A percentile compares a stretch with the other conserved stretches of the same genome.
phyloP scores from a whole-genome alignment of 2,113 vertebrate genomes.

The Gasterosteus nipponicus region DNA sequence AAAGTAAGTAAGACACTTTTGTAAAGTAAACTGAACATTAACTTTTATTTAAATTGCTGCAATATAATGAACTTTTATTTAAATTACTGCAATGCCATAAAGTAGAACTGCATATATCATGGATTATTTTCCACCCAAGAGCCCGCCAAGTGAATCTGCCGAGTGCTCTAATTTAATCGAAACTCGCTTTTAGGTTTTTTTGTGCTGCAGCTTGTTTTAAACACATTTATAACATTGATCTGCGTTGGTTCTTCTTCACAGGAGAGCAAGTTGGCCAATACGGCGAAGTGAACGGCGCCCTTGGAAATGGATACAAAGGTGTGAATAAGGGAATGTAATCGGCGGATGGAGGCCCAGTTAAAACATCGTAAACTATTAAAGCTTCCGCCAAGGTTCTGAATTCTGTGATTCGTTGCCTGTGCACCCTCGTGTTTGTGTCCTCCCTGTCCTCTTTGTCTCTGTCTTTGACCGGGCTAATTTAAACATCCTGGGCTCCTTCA shows the following conservation, averaged over 20 bases:
- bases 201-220: not conserved
- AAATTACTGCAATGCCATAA: not conserved
- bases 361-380: not conserved
- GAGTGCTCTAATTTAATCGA: not conserved
- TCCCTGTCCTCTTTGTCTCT: not conserved
- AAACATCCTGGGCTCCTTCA: constrained; percentile 24
- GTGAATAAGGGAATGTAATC: constrained; percentile 2
- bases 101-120: constrained; percentile 38
- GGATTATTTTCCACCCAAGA: constrained; percentile 19
- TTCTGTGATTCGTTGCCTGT: not conserved
- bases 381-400: not conserved
- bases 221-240: constrained; percentile 14
- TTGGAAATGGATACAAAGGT: constrained; percentile 81
- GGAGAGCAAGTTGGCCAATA: constrained; percentile 77
- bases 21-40: not conserved
- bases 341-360: not conserved
- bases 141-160: not conserved
- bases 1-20: not conserved
- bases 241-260: constrained; percentile 36
- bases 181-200: constrained; percentile 7
- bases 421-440: not conserved
- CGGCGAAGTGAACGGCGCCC: constrained; percentile 57
- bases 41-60: constrained; percentile 7
- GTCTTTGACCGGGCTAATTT: constrained; percentile 58
- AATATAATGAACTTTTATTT: not conserved